Evolutionary conservation across 2,113 vertebrate genomes (phyloP).

Genomic region (Calyptomena viridis): DNA sequence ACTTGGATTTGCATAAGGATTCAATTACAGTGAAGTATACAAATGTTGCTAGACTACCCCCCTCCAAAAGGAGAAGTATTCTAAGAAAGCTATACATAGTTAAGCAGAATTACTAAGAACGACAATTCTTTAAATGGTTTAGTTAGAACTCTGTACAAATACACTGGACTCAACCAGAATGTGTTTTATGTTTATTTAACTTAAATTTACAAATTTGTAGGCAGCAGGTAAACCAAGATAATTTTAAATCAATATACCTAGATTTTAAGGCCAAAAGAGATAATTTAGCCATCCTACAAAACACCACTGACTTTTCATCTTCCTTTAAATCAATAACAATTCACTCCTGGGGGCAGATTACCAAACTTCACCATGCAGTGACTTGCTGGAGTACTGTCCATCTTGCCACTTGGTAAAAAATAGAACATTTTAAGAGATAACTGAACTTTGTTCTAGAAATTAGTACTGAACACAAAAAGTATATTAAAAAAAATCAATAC

Average conservation of each 20-base stretch:
- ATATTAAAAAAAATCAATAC: not conserved
- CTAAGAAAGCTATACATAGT: not conserved
- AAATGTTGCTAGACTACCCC: not conserved
- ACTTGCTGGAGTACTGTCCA: not conserved
- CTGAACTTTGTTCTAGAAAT: not conserved
- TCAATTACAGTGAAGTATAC: not conserved
- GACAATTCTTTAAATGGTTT: not conserved
- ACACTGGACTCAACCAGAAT: not conserved
- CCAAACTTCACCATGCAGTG: not conserved
- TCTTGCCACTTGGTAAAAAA: not conserved
- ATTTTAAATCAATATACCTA: conserved; percentile 14
- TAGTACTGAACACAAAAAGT: not conserved
- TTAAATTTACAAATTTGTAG: not conserved
- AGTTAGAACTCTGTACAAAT: not conserved
- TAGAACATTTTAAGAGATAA: not conserved
- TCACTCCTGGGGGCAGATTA: not conserved
- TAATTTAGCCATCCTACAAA: not conserved
- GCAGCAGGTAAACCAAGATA: conserved; percentile 3
- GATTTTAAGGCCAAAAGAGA: conserved; percentile 3
- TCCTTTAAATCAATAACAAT: conserved; percentile 8
- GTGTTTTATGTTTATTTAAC: not conserved
- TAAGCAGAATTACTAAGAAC: not conserved
- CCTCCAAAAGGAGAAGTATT: not conserved
- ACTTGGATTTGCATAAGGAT: not conserved
- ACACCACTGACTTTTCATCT: conserved; percentile 17